phyloP scores from a whole-genome alignment of 1,140 invertebrate genomes.

The Cotesia typhae region DNA sequence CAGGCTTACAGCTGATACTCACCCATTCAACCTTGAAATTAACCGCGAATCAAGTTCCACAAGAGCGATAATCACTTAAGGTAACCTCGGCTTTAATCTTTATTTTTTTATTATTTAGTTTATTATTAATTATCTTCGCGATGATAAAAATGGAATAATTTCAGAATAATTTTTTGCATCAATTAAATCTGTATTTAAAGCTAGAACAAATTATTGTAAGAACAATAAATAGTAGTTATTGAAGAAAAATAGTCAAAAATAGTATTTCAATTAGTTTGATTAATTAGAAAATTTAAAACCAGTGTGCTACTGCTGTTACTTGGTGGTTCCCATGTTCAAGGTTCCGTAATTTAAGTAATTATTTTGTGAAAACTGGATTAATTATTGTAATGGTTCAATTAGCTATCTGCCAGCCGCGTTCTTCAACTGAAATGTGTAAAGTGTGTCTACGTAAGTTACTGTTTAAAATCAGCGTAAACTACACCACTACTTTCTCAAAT shows the following conservation, averaged over 20 bases:
- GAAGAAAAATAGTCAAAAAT: too few relatives aligned
- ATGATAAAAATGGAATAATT: too few relatives aligned
- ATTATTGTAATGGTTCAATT: constrained; percentile 35
- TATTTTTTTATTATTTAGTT: constrained; percentile 8
- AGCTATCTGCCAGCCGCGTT: constrained; percentile 13
- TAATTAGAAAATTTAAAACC: too few relatives aligned
- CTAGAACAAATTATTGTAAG: too few relatives aligned
- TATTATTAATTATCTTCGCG: too few relatives aligned
- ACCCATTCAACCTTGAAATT: constrained; percentile 28
- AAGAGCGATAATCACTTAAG: constrained; percentile 21
- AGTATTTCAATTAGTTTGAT: too few relatives aligned
- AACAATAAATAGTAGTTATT: too few relatives aligned
- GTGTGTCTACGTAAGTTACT: constrained; percentile 10
- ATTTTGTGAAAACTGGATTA: constrained; percentile 22
- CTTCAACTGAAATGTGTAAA: constrained; percentile 19
- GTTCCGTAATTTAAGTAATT: constrained; percentile 13
- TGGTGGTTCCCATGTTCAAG: not conserved
- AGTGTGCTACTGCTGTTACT: too few relatives aligned
- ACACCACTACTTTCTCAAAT: not conserved
- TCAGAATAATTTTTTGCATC: too few relatives aligned
- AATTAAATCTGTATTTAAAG: too few relatives aligned
- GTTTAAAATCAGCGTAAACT: not conserved
- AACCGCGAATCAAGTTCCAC: not conserved
- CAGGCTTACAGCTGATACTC: too few relatives aligned
- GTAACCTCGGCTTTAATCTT: constrained; percentile 17